Base-by-base conservation (phyloP, 2,888 invertebrate species). In the Amphipoea oculea region DNA sequence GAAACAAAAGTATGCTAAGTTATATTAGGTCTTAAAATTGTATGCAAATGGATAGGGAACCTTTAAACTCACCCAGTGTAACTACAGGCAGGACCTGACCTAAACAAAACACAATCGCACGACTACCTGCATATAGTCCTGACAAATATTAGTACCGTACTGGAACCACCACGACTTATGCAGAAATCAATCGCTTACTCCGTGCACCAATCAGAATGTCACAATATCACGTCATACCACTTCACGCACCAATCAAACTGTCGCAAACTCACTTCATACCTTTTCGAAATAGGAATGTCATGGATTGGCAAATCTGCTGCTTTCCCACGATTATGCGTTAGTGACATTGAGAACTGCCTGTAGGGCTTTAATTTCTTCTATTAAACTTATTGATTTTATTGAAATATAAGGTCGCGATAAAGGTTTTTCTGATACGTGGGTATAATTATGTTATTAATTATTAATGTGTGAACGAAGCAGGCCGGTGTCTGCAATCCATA, bases 291-390 rank as follows among this genome's bases (percentile, higher is more conserved):
- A 7, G 20, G 9, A 40, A 51, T 40, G 36, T 4, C 23, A 57
- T 57, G 2, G 3, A 62, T 63, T 65, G 6, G n/a, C 66, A 67
- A 51, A 60, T n/a, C 42, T 77, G 71, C 4, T 36, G 5, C 0
- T 54, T 74, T 76, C 84, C 42, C 85, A 84, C 65, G 12, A 74
- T 77, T 57, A 84, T 45, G 11, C 5, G 20, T 54, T n/a, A 71
- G 1, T 84, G 84, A 68, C 73, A 84, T 81, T 84, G 76, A 54
- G 11, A 36, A 76, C 29, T 54, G 40, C 5, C 68, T 6, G 23
- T n/a, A 9, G 45, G 63, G 14, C 0, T 45, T 60, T 65, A 5
- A 63, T 40, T 54, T 20, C 48, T 73, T 51, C 29, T 40, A 73
- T 63, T 71, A 6, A 60, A 29, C 4, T 9, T 36, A 76, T 81